These are phyloP conservation scores for Nemotelus nigrinus DNA, from an alignment of 2,888 invertebrate species.

Conservation along the genomic window DNA sequence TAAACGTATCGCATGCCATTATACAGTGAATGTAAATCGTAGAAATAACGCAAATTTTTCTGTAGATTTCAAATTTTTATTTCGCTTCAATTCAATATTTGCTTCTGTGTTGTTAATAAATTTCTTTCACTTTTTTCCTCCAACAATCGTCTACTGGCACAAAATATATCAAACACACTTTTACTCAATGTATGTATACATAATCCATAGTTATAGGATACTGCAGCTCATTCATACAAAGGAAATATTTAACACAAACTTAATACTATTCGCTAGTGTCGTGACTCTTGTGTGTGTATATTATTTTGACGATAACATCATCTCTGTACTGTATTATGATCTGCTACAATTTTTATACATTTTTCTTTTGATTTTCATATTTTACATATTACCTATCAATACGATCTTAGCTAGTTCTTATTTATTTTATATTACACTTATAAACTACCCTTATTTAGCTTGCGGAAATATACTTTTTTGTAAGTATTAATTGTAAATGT, in stretches of 20 bases:
- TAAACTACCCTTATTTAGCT: too few relatives aligned
- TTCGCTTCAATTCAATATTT: background rate
- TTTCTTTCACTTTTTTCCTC: conserved; percentile 7
- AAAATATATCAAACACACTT: conserved; percentile 40
- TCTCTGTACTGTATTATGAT: conserved; percentile 7
- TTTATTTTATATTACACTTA: too few relatives aligned
- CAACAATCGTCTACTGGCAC: conserved; percentile 39
- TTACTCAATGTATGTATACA: too few relatives aligned
- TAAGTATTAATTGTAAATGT: conserved; percentile 4
- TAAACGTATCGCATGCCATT: too few relatives aligned
- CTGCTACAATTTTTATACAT: background rate
- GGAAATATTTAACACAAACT: conserved; percentile 5
- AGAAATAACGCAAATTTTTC: too few relatives aligned
- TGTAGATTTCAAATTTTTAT: too few relatives aligned
- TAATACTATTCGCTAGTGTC: conserved; percentile 27
- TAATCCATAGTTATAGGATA: background rate
- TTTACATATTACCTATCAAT: too few relatives aligned
- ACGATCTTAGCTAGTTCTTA: too few relatives aligned
- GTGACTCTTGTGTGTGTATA: background rate
- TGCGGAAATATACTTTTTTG: too few relatives aligned
- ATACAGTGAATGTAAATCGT: too few relatives aligned
- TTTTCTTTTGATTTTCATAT: background rate
- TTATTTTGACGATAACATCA: conserved; percentile 13
- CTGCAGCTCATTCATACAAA: conserved; percentile 16
- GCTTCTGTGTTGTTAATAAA: background rate